Evolutionary conservation across 2,888 invertebrate genomes (phyloP), one percentile per base, ranked within the genome.

Genomic region (Onchidella celtica): DNA sequence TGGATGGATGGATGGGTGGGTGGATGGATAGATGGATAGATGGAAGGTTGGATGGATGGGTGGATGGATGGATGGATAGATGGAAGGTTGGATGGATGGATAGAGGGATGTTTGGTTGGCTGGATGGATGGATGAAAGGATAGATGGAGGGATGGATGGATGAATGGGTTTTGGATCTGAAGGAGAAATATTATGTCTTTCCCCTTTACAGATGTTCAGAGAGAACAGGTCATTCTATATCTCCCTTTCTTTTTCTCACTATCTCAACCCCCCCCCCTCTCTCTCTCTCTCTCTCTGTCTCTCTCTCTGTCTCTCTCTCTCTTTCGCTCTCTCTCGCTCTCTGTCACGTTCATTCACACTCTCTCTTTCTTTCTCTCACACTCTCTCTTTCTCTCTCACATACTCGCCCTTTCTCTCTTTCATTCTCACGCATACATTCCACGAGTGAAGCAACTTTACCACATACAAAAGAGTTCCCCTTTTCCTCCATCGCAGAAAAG

Each of bases 231-330:
- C 59, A 14, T 24, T 21, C 40, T 69, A 32, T 38, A 3, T 17
- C 38, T 17, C 66, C 47, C 40, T 66, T 47, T 65, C 27, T 40
- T 40, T 63, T 38, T 63, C 65, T 40, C 38, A 38, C 65, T 63
- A 24, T 36, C 63, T 63, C 38, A 38, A 38, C 27, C 24, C 27
- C 66, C 36, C 21, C 61, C 9, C n/a, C n/a, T n/a, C n/a, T 24
- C n/a, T 32, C 32, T 24, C 27, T 38, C 11, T 40, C 4, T 21
- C 47, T 63, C 29, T 47, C 36, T 40, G 17, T 66, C 66, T 61
- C 14, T 27, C 65, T 76, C 40, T 47, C 29, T 21, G 6, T 32
- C 55, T 24, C 1, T 11, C 11, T 29, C 17, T 27, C 47, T 66
- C 17, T 47, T 32, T 29, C 21, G 24, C 21, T 21, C 24, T 14